A percentile compares a stretch with the other conserved stretches of the same genome.
These are phyloP conservation scores for Poecilia picta DNA, from an alignment of 2,797 vertebrate genomes.

Conservation along the genomic window DNA sequence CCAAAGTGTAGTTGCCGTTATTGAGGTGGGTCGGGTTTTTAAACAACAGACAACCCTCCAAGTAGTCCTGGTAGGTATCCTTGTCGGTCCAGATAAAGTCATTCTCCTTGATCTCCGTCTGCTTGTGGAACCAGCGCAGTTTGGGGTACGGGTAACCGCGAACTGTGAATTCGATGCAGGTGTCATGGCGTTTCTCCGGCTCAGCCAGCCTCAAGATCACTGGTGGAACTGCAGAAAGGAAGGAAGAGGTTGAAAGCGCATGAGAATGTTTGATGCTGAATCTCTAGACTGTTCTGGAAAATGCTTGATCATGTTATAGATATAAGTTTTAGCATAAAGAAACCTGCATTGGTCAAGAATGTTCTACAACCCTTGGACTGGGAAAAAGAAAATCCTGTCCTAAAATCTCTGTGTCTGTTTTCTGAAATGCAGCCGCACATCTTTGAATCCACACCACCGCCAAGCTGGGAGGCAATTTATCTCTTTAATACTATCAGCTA, in stretches of 20 bases:
- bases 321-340: not conserved
- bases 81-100: conserved; percentile 90
- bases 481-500: conserved; percentile 67
- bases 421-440: conserved; percentile 26
- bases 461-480: conserved; percentile 64
- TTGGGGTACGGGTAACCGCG: conserved; percentile 92
- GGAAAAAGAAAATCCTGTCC: conserved; percentile 29
- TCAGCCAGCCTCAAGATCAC: conserved; percentile 91
- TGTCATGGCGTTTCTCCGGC: conserved; percentile 90
- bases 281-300: not conserved
- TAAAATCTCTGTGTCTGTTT: conserved; percentile 25
- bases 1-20: conserved; percentile 97
- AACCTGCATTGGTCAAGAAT: conserved; percentile 24
- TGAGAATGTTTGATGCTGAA: not conserved
- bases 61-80: conserved; percentile 89
- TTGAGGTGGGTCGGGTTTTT: conserved; percentile 96
- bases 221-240: conserved; percentile 86
- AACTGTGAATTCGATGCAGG: conserved; percentile 95
- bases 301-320: conserved; percentile 2
- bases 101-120: conserved; percentile 84
- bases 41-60: conserved; percentile 95
- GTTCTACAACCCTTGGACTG: conserved; percentile 32
- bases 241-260: not conserved
- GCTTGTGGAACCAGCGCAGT: conserved; percentile 91
- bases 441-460: conserved; percentile 38